Evolutionary conservation across 1,140 invertebrate genomes (phyloP), one percentile per base, ranked within the genome.

Genomic region (Pseudomyrmex sp.): DNA sequence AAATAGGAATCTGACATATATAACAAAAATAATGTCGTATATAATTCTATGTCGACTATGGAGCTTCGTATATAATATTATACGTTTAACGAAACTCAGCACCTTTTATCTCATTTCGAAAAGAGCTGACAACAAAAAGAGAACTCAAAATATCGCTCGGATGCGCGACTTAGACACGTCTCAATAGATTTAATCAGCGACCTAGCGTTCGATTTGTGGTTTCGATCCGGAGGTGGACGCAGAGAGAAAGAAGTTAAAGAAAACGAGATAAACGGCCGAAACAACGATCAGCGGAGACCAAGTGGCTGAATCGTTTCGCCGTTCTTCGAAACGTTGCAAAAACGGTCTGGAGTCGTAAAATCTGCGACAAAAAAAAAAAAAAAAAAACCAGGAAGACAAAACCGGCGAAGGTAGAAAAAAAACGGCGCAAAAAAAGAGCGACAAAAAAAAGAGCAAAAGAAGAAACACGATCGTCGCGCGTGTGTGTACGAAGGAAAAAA

Each of bases 111-210:
- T 20, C 35, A 20, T 48, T 79, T 63, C 23, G 48, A 75, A 58
- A 9, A 65, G 58, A 63, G 35, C 44, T 48, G 65, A 63, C 70
- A 26, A 62, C 7, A 62, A 46, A 50, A 20, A 26, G 56, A 35
- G 44, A 76, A 76, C 65, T 76, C 44, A 74, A 62, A 62, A 74
- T 82, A 62, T 46, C 70, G 56, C 69, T 62, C 62, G 48, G 23
- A 79, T 52, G 75, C 65, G 52, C 75, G 75, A 79, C 63, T 77
- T 77, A 23, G 52, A 35, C 52, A 26, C 63, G 26, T 68, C 35
- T 20, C 52, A 35, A 70, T 70, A 58, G 65, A 48, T 58, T 79
- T 79, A 79, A 79, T 79, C 52, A 13, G 5, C 54, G 10, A 76
- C 73, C n/a, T 23, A 10, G 35, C 20, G 35, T 35, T 35, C 35